phyloP scores from a whole-genome alignment of 2,113 vertebrate genomes.

The Sorex fumeus region DNA sequence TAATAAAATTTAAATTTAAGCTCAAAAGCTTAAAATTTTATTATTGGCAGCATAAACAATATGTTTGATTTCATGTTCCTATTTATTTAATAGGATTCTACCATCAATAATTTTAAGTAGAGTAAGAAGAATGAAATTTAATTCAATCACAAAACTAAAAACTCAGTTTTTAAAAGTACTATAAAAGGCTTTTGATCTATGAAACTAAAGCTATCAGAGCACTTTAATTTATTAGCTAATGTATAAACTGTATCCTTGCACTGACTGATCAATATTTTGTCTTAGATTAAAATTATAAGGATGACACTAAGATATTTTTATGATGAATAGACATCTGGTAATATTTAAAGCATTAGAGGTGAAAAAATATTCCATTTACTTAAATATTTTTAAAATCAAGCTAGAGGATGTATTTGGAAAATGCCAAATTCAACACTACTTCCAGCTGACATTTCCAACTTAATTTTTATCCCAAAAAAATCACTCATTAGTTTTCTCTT shows the following conservation, averaged over 20 bases:
- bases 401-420: background rate
- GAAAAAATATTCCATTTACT: background rate
- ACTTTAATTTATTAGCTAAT: slow-evolving; percentile 55
- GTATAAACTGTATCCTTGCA: slow-evolving; percentile 21
- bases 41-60: background rate
- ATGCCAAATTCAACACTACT: slow-evolving; percentile 35
- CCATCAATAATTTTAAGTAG: background rate
- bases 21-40: background rate
- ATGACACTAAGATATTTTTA: background rate
- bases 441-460: background rate
- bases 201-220: background rate
- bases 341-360: slow-evolving; percentile 25
- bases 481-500: background rate
- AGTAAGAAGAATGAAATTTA: slow-evolving; percentile 33
- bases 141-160: slow-evolving; percentile 23
- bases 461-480: slow-evolving; percentile 38
- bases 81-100: background rate
- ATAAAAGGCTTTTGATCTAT: slow-evolving; percentile 43
- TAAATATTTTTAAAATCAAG: background rate
- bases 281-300: slow-evolving; percentile 68
- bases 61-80: background rate
- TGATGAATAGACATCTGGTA: background rate
- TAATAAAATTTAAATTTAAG: background rate
- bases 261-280: slow-evolving; percentile 56
- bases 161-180: background rate